Evolutionary conservation across 2,888 invertebrate species (phyloP).

Genomic region (Auanema sp.): DNA sequence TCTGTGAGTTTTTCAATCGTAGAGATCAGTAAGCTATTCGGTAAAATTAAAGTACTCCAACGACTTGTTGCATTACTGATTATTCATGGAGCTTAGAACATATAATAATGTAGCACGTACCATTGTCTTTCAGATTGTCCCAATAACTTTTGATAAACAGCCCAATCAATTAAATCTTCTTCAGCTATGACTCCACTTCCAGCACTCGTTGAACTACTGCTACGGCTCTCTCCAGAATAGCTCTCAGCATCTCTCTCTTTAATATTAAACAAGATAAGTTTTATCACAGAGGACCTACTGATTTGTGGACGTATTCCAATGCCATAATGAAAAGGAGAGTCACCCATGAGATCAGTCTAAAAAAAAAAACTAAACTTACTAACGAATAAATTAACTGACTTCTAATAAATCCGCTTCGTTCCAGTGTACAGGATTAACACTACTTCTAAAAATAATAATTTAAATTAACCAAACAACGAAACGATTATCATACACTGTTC

Average conservation of each 20-base stretch:
- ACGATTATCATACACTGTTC: too few species aligned
- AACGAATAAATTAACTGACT: too few species aligned
- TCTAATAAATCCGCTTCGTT: too few species aligned
- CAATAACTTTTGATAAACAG: constrained; percentile 1
- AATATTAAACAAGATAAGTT: too few species aligned
- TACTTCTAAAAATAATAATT: too few species aligned
- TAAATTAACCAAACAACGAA: too few species aligned
- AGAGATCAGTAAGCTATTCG: constrained; percentile 10
- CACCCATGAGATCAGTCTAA: too few species aligned
- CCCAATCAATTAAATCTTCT: constrained; percentile 3
- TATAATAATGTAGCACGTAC: neutral
- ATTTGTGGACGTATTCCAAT: too few species aligned
- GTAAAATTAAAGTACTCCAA: constrained; percentile 7
- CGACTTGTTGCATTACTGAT: neutral
- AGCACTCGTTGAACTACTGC: constrained; percentile 1
- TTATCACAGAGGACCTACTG: too few species aligned
- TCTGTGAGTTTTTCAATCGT: constrained; percentile 10
- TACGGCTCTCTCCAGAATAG: neutral
- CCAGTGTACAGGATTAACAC: too few species aligned
- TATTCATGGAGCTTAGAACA: neutral
- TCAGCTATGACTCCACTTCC: neutral
- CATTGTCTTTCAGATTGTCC: neutral
- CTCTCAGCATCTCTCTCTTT: neutral
- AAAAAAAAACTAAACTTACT: too few species aligned
- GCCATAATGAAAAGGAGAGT: too few species aligned